A percentile compares a stretch with the other conserved stretches of the same genome.
Conservation (phyloP, 2,888 invertebrate species). For the Andrena chrysosceles region DNA sequence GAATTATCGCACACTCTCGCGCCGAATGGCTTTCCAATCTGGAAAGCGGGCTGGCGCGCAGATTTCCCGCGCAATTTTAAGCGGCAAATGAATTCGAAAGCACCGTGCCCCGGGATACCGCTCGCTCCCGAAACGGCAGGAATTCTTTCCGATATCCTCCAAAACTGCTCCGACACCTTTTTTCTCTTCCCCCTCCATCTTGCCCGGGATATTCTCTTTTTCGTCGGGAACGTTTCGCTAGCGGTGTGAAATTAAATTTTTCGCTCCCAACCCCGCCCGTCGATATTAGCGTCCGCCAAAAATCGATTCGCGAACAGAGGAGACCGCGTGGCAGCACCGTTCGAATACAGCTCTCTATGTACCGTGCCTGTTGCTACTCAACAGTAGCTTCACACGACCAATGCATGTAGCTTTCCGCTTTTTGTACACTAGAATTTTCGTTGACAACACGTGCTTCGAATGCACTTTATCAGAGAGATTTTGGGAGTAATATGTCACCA, state of each 20-base stretch:
- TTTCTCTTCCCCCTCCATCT: neutral
- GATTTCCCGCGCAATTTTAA: constrained; percentile 69
- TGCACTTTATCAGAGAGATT: no score
- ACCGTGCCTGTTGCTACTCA: no score
- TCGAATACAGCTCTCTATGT: constrained; percentile 10
- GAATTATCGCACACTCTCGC: constrained; percentile 65
- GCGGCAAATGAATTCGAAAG: constrained; percentile 70
- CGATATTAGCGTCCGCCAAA: constrained; percentile 49
- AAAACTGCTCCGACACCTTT: constrained; percentile 36
- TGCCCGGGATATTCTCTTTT: constrained; percentile 11
- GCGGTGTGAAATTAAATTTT: constrained; percentile 51
- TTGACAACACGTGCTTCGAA: no score
- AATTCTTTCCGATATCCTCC: constrained; percentile 41
- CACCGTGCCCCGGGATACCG: constrained; percentile 23
- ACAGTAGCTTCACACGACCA: no score
- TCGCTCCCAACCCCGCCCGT: neutral
- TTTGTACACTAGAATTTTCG: no score
- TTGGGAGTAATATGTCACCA: no score
- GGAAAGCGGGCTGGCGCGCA: constrained; percentile 45
- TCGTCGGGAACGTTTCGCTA: constrained; percentile 27
- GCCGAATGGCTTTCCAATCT: constrained; percentile 70
- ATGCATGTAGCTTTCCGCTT: no score
- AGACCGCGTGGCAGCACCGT: neutral
- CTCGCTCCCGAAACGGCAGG: constrained; percentile 16
- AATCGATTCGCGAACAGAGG: constrained; percentile 29